Percentiles rank a stretch among this genome's conserved stretches.
These are phyloP conservation scores for Himalopsyche anomala DNA, from an alignment of 2,888 invertebrate species.

Conservation along the genomic window DNA sequence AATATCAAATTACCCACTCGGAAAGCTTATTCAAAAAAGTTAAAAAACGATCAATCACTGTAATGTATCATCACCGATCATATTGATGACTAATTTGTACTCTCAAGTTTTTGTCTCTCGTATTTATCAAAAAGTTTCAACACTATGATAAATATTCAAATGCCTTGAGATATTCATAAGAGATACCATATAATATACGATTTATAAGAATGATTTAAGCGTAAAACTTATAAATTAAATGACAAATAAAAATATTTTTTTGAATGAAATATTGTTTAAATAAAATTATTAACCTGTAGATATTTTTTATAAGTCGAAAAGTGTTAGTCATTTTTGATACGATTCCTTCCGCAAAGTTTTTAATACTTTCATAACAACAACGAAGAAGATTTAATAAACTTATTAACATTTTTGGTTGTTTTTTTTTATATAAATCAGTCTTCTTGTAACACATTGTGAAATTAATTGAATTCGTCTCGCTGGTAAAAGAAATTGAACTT, in stretches of 20 bases:
- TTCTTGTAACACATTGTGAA: too few species aligned
- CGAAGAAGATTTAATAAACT: too few species aligned
- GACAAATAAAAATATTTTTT: not conserved
- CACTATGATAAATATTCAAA: constrained; percentile 10
- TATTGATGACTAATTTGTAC: constrained; percentile 39
- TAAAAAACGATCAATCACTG: constrained; percentile 15
- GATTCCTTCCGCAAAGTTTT: too few species aligned
- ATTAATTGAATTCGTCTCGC: not conserved
- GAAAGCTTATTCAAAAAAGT: constrained; percentile 32
- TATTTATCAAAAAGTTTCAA: constrained; percentile 14
- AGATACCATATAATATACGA: constrained; percentile 12
- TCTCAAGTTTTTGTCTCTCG: constrained; percentile 29
- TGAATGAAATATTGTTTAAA: not conserved
- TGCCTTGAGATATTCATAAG: not conserved
- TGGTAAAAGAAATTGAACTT: not conserved
- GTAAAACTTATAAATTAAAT: not conserved
- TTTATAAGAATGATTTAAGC: constrained; percentile 15
- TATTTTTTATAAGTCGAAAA: too few species aligned
- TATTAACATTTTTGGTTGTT: too few species aligned
- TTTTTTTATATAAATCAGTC: too few species aligned
- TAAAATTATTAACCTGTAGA: not conserved
- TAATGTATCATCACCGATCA: constrained; percentile 27
- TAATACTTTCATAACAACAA: too few species aligned
- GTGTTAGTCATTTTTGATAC: too few species aligned
- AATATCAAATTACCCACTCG: constrained; percentile 27